Percentiles rank a stretch among this genome's conserved stretches.
These are phyloP conservation scores for Perca fluviatilis DNA, from an alignment of 2,113 vertebrate genomes.

Conservation along the genomic window DNA sequence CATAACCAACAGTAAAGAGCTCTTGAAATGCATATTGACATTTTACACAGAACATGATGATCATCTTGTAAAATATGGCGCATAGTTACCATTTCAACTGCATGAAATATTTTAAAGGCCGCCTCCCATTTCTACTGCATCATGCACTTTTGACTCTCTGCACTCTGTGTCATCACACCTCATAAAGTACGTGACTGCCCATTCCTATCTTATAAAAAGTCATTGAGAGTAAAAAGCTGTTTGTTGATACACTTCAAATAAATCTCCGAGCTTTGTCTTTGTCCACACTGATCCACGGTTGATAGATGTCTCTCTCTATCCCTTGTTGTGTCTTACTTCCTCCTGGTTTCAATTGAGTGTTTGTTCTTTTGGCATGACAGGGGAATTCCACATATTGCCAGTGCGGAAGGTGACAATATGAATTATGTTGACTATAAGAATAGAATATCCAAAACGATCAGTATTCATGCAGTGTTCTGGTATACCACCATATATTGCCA, in stretches of 20 bases:
- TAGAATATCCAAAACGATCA: neutral
- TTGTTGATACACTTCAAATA: constrained; percentile 26
- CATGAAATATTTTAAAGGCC: neutral
- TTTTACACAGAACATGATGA: neutral
- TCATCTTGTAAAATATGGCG: neutral
- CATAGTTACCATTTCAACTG: neutral
- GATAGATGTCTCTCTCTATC: constrained; percentile 29
- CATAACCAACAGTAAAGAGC: too few species aligned
- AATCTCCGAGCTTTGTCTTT: constrained; percentile 26
- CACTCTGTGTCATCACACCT: constrained; percentile 7
- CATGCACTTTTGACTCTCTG: neutral
- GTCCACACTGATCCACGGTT: constrained; percentile 33
- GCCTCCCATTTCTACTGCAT: neutral
- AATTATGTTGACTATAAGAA: constrained; percentile 17
- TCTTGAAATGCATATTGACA: neutral
- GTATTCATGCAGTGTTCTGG: neutral
- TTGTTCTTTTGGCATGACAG: constrained; percentile 34
- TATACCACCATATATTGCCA: too few species aligned
- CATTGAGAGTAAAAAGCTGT: constrained; percentile 9
- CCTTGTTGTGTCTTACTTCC: constrained; percentile 22
- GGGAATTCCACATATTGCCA: constrained; percentile 46
- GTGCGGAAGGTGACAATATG: constrained; percentile 22
- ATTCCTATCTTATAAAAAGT: neutral
- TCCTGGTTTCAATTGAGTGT: constrained; percentile 65
- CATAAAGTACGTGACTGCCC: constrained; percentile 15